Conservation (phyloP, 23 tunicate species). For the Halocynthia aurantium region DNA sequence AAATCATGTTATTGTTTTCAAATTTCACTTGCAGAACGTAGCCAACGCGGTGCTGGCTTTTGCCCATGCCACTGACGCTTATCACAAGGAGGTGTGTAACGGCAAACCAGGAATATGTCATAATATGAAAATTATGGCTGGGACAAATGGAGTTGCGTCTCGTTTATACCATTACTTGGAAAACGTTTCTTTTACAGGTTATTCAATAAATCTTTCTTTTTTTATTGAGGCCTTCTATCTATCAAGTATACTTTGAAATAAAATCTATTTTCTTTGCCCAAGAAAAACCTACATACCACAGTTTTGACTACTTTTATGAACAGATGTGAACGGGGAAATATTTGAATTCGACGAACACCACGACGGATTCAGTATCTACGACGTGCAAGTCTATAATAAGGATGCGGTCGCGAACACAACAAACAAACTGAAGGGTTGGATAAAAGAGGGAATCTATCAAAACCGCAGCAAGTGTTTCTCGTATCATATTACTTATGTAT, state of each 20-base stretch:
- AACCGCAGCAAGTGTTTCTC: constrained; percentile 10
- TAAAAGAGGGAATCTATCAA: constrained; percentile 15
- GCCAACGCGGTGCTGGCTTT: constrained; percentile 51
- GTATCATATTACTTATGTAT: too few relatives aligned
- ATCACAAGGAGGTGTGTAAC: constrained; percentile 12
- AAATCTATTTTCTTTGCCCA: too few relatives aligned
- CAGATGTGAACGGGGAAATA: constrained; percentile 22
- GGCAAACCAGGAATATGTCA: constrained; percentile 17
- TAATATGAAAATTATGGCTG: constrained; percentile 4
- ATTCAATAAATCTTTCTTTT: not conserved
- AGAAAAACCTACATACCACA: not conserved
- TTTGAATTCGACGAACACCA: constrained; percentile 45
- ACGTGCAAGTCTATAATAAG: constrained; percentile 17
- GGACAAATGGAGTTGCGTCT: constrained; percentile 23
- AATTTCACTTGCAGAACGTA: constrained; percentile 18
- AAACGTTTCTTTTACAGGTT: constrained; percentile 37
- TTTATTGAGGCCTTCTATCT: not conserved
- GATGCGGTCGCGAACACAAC: not conserved
- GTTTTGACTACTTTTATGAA: not conserved
- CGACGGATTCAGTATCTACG: constrained; percentile 52
- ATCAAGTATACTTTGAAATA: too few relatives aligned
- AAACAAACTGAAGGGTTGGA: constrained; percentile 9
- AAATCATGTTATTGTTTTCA: not conserved
- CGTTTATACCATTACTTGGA: constrained; percentile 12
- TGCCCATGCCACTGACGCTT: constrained; percentile 23